These are phyloP conservation scores for Fringilla coelebs DNA, from an alignment of 2,797 vertebrate species.

Conservation along the genomic window DNA sequence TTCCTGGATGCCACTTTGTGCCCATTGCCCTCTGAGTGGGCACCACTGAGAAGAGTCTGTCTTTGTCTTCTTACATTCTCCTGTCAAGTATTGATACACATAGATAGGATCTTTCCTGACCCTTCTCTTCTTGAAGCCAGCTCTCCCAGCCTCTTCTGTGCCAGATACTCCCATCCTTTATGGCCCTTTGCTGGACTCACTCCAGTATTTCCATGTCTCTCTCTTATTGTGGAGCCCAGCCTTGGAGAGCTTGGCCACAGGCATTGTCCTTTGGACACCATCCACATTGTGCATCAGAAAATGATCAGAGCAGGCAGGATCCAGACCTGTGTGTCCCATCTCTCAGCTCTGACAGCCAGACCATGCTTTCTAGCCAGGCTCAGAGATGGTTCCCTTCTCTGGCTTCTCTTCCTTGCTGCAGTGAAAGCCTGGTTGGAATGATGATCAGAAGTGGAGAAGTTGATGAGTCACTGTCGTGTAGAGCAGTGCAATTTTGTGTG, in stretches of 20 bases:
- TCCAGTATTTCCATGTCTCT: background rate
- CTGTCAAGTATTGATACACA: background rate
- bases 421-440: background rate
- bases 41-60: background rate
- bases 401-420: background rate
- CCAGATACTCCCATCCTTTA: background rate
- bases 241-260: background rate
- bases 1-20: background rate
- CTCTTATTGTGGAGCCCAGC: background rate
- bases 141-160: background rate
- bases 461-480: constrained; percentile 52
- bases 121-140: background rate
- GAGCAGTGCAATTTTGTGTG: background rate
- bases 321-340: background rate
- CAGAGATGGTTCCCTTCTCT: background rate
- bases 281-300: background rate
- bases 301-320: background rate
- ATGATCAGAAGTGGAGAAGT: constrained; percentile 17
- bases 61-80: background rate
- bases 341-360: fast-evolving
- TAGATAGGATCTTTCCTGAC: background rate
- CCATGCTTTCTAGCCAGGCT: background rate
- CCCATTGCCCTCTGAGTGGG: background rate
- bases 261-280: background rate
- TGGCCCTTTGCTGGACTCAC: background rate